Conservation (phyloP, 1,140 invertebrate species). For the Bombus turneri region DNA sequence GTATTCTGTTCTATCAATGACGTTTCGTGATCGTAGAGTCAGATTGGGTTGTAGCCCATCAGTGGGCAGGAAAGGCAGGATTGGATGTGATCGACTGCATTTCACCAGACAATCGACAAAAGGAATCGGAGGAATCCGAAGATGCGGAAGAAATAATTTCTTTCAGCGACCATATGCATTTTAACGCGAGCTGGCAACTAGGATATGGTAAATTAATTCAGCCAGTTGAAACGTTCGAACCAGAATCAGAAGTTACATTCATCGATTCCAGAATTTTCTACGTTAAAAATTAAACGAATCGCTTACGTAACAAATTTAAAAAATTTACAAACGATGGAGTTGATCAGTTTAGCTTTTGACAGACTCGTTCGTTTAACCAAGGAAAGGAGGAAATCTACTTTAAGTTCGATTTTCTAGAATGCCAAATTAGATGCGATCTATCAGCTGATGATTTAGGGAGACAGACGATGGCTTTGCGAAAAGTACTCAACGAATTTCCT, state of each 20-base stretch:
- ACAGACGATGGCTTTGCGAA: conserved; percentile 83
- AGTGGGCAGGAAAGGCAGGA: conserved; percentile 74
- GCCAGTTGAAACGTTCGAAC: too few species aligned
- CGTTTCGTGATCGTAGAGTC: conserved; percentile 62
- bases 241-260: neutral
- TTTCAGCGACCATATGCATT: conserved; percentile 83
- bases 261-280: neutral
- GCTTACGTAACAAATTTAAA: neutral
- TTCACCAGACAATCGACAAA: conserved; percentile 36
- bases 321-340: neutral
- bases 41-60: conserved; percentile 70
- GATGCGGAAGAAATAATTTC: conserved; percentile 83
- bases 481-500: conserved; percentile 84
- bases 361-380: neutral
- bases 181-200: conserved; percentile 85
- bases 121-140: conserved; percentile 78
- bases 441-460: conserved; percentile 75
- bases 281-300: too few species aligned
- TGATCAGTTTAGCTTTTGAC: neutral
- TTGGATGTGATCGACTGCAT: conserved; percentile 74
- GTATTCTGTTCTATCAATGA: neutral
- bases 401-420: conserved; percentile 66
- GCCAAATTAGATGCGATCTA: conserved; percentile 73
- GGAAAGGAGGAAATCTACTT: too few species aligned
- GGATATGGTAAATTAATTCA: conserved; percentile 84